Percentiles rank a stretch among this genome's conserved stretches.
phyloP scores from a whole-genome alignment of 2,797 vertebrate species.

The Xenopus petersii region DNA sequence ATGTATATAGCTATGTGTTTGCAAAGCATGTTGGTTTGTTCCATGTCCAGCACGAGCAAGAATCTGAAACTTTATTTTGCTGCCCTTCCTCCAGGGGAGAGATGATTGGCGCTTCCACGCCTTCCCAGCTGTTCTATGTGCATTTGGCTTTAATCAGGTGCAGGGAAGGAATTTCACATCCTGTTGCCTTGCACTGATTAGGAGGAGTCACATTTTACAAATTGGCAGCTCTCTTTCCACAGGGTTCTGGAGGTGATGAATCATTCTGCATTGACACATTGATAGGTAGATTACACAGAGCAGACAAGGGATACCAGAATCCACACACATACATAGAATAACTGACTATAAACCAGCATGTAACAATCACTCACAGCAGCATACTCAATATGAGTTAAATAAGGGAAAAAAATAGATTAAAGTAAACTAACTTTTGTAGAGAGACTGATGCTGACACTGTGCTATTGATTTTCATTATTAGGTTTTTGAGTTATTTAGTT shows the following conservation, averaged over 20 bases:
- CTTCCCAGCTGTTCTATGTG: constrained; percentile 66
- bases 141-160: constrained; percentile 94
- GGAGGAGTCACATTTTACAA: constrained; percentile 84
- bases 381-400: too few species aligned
- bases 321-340: background rate
- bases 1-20: background rate
- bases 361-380: too few species aligned
- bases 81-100: constrained; percentile 66
- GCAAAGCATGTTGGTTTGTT: background rate
- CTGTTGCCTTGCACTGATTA: constrained; percentile 85
- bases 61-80: constrained; percentile 58
- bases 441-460: too few species aligned
- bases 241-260: constrained; percentile 77
- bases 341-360: too few species aligned
- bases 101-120: constrained; percentile 64
- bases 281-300: constrained; percentile 39
- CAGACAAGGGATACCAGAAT: constrained; percentile 18
- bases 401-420: too few species aligned
- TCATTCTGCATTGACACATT: constrained; percentile 76
- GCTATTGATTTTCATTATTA: too few species aligned
- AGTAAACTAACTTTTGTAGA: too few species aligned
- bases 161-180: constrained; percentile 87
- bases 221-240: constrained; percentile 76
- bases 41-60: background rate
- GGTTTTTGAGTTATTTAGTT: too few species aligned